Base-by-base conservation (phyloP, 2,888 invertebrate species). In the Electrophaes corylata region DNA sequence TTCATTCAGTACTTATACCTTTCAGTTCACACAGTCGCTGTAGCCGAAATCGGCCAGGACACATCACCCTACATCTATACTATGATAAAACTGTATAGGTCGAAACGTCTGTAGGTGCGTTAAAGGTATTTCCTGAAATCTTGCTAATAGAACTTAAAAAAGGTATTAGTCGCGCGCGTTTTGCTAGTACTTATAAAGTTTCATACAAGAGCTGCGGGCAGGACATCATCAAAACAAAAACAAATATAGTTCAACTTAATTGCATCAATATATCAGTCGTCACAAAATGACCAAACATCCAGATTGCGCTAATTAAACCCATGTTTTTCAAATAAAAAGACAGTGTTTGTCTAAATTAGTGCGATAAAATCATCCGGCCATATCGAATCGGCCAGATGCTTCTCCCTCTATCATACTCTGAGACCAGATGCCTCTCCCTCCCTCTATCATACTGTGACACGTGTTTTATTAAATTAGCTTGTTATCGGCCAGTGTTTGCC, bases 371-470 rank as follows among this genome's bases (percentile, higher is more conserved):
- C 39, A 33, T 23, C 14, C 76, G 80, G 84, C 84, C 84, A 78
- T 81, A 76, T 76, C 75, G 78, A 85, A 88, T 86, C 85, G 83
- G 82, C 83, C 80, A 81, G 81, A 81, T 85, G 87, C 82, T n/a
- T n/a, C 83, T 82, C 56, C 56, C 61, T 10, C 26, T 63, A 61
- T 65, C 60, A 35, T 12, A 26, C 8, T 46, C 19, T 52, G 59
- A 85, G 88, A 89, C 86, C n/a, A n/a, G n/a, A n/a, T n/a, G n/a
- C n/a, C n/a, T n/a, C n/a, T n/a, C n/a, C n/a, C 83, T 82, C 56
- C 56, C 61, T 10, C 26, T 63, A 61, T 65, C 60, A 35, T 12
- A 26, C 8, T 46, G 29, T 52, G 59, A 85, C 89, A 89, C 86
- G 88, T 89, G 89, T 84, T 80, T 66, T 72, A 75, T 88, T 84